Percentiles rank a stretch among this genome's conserved stretches.
Evolutionary conservation across 2,797 vertebrate genomes (phyloP).

Genomic region (Rhinogobio ventralis): DNA sequence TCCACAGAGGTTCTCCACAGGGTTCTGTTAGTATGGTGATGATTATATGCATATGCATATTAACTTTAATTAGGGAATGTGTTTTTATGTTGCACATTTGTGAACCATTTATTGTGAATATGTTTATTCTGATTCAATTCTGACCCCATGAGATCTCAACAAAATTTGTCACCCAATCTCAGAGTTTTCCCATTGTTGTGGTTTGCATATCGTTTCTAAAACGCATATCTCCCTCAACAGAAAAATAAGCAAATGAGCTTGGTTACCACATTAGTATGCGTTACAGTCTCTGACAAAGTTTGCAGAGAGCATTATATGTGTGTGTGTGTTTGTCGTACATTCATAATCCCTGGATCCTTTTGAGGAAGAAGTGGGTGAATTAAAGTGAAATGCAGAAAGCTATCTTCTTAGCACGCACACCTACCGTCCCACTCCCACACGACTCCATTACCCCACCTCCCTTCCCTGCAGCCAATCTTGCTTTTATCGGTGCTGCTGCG

Average conservation of each 20-base stretch:
- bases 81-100: not conserved
- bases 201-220: not conserved
- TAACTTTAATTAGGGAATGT: not conserved
- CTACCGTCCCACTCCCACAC: constrained; percentile 54
- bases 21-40: not conserved
- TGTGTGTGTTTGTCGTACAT: constrained; percentile 10
- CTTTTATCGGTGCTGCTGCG: constrained; percentile 42
- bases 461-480: constrained; percentile 24
- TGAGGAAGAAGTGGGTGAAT: constrained; percentile 41
- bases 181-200: not conserved
- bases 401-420: constrained; percentile 46
- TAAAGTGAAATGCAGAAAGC: constrained; percentile 48
- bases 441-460: constrained; percentile 36
- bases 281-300: constrained; percentile 41
- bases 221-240: not conserved
- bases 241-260: constrained; percentile 25
- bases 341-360: constrained; percentile 26
- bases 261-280: constrained; percentile 31
- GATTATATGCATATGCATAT: not conserved
- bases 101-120: too few relatives aligned
- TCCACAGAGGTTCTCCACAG: not conserved
- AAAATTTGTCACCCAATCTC: not conserved
- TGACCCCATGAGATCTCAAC: not conserved
- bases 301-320: constrained; percentile 1
- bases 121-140: not conserved